phyloP scores from a whole-genome alignment of 2,113 vertebrate genomes.

The Sardina pilchardus region DNA sequence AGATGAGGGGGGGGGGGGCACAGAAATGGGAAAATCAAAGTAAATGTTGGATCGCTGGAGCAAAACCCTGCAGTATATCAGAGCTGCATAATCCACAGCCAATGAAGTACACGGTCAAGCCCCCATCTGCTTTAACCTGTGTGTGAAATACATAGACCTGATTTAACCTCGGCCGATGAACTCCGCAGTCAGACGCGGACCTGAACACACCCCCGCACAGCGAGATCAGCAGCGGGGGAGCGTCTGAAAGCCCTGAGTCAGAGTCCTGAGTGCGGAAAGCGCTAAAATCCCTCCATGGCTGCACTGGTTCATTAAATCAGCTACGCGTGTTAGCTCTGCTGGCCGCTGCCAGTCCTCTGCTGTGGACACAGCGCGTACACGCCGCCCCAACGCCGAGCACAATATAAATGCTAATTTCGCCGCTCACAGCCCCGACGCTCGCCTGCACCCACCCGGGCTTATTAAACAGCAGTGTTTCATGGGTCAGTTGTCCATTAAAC shows the following conservation, averaged over 20 bases:
- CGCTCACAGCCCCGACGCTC: slow-evolving; percentile 41
- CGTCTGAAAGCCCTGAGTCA: slow-evolving; percentile 18
- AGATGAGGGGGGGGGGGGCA: neutral
- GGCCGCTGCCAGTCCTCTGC: slow-evolving; percentile 32
- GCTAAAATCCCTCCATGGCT: slow-evolving; percentile 52
- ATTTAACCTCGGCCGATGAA: slow-evolving; percentile 10
- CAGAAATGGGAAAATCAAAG: neutral
- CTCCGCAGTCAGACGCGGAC: neutral
- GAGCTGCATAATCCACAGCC: neutral
- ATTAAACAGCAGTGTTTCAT: slow-evolving; percentile 46
- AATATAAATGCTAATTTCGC: slow-evolving; percentile 70
- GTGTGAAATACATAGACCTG: neutral
- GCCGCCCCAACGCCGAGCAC: slow-evolving; percentile 31
- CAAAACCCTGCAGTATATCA: neutral
- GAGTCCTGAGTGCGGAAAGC: slow-evolving; percentile 38
- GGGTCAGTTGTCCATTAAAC: slow-evolving; percentile 38
- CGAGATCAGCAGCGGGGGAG: neutral
- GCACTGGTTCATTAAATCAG: slow-evolving; percentile 56
- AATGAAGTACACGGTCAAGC: no score
- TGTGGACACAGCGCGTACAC: slow-evolving; percentile 32
- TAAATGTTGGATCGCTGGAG: neutral
- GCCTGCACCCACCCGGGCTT: slow-evolving; percentile 42
- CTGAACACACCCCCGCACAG: slow-evolving; percentile 2
- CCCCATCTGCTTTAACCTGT: neutral
- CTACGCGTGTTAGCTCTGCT: slow-evolving; percentile 40